These are phyloP conservation scores for Solea senegalensis DNA, from an alignment of 2,113 vertebrate species.

Conservation along the genomic window DNA sequence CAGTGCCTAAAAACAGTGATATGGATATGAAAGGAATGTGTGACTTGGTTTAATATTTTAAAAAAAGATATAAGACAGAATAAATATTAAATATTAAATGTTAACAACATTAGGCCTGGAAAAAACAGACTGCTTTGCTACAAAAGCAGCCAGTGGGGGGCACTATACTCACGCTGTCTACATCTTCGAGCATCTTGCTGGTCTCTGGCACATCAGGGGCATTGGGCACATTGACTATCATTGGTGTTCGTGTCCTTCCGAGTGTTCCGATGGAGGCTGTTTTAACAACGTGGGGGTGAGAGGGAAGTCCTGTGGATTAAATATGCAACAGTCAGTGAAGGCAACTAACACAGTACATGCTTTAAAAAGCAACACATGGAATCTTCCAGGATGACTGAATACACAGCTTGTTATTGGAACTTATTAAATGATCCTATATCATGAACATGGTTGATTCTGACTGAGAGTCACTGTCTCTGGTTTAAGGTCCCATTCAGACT, in stretches of 20 bases:
- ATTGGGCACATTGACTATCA: conserved; percentile 93
- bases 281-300: conserved; percentile 90
- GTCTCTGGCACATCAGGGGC: conserved; percentile 93
- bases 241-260: conserved; percentile 90
- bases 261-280: conserved; percentile 95
- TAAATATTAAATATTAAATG: background rate
- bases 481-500: no score
- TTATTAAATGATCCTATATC: no score
- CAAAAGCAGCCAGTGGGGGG: conserved; percentile 15
- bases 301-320: conserved; percentile 78
- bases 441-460: no score
- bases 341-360: background rate
- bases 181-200: conserved; percentile 93
- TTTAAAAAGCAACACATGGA: background rate
- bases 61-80: background rate
- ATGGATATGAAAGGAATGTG: conserved; percentile 55
- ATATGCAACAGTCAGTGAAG: conserved; percentile 19
- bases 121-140: conserved; percentile 26
- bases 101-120: background rate
- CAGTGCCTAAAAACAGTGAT: conserved; percentile 54
- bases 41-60: conserved; percentile 1
- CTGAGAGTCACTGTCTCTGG: no score
- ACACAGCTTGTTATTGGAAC: background rate
- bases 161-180: conserved; percentile 89
- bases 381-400: background rate